Percentiles rank a stretch among this genome's conserved stretches.
Conservation (phyloP, 1,140 invertebrate genomes). For the Drosophila orena region DNA sequence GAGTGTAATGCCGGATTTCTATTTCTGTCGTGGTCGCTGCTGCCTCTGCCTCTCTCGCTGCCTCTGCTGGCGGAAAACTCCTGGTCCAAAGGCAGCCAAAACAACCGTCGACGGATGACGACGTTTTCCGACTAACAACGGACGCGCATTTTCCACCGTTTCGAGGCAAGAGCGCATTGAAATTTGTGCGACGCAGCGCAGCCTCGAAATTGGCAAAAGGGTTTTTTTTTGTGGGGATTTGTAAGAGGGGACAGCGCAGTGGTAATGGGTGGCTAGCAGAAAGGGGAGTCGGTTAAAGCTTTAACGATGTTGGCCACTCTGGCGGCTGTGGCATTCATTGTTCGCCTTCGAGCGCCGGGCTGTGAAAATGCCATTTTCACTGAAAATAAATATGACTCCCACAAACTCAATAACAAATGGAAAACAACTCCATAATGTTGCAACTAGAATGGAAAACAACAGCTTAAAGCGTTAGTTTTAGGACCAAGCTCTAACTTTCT, state of each 20-base stretch:
- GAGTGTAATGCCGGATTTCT: conserved; percentile 34
- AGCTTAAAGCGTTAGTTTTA: too few species aligned
- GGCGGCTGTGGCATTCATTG: conserved; percentile 68
- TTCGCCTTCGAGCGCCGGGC: conserved; percentile 65
- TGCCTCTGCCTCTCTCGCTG: conserved; percentile 10
- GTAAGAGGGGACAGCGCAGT: conserved; percentile 10
- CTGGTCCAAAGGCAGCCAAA: conserved; percentile 69
- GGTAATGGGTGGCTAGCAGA: conserved; percentile 18
- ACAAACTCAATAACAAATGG: neutral
- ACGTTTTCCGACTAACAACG: conserved; percentile 83
- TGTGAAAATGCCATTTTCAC: conserved; percentile 65
- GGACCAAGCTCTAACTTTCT: too few species aligned
- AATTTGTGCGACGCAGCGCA: conserved; percentile 79
- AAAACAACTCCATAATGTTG: too few species aligned
- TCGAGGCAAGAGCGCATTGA: conserved; percentile 81
- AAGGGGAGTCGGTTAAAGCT: conserved; percentile 59
- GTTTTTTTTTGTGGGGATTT: neutral
- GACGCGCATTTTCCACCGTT: conserved; percentile 83
- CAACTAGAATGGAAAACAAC: too few species aligned
- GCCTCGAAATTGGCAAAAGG: conserved; percentile 51
- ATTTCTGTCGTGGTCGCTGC: conserved; percentile 18
- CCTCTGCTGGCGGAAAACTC: conserved; percentile 42
- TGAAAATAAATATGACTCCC: neutral
- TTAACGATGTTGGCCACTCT: conserved; percentile 72
- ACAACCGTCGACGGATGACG: conserved; percentile 83